Evolutionary conservation across 2,797 vertebrate species (phyloP).

Genomic region (Typhlichthys subterraneus): DNA sequence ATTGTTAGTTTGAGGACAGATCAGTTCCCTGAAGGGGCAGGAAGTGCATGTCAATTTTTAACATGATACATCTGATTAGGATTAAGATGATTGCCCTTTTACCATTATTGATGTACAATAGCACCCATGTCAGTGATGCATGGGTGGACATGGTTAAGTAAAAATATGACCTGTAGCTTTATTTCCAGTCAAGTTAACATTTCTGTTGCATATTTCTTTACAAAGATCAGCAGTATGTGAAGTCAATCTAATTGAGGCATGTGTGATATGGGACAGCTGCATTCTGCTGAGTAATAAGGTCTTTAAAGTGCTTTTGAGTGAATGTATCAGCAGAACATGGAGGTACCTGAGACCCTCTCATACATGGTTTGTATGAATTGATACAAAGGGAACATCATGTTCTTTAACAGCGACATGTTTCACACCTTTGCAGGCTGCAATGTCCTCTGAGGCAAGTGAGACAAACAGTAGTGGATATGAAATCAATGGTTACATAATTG

Average conservation of each 20-base stretch:
- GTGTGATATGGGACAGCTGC: too few relatives aligned
- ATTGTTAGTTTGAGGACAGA: slow-evolving; percentile 27
- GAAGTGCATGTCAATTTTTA: slow-evolving; percentile 43
- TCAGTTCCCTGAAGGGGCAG: slow-evolving; percentile 38
- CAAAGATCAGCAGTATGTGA: too few relatives aligned
- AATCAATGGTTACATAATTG: background rate
- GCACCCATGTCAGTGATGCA: too few relatives aligned
- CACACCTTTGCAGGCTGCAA: too few relatives aligned
- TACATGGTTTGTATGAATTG: background rate
- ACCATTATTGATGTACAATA: slow-evolving; percentile 22
- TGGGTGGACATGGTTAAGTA: too few relatives aligned
- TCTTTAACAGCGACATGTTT: too few relatives aligned
- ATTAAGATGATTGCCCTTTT: slow-evolving; percentile 22
- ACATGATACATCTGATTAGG: slow-evolving; percentile 49
- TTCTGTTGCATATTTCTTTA: too few relatives aligned
- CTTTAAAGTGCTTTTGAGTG: background rate
- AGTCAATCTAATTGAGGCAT: too few relatives aligned
- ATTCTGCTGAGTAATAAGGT: too few relatives aligned
- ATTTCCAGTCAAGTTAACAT: too few relatives aligned
- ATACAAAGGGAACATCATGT: background rate
- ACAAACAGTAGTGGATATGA: background rate
- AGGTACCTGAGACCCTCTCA: background rate
- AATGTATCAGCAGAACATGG: background rate
- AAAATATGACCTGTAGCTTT: too few relatives aligned
- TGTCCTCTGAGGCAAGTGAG: background rate